Base-by-base conservation (phyloP, 37 sponge, comb jelly and placozoan genomes). In the Crambe crambe region DNA sequence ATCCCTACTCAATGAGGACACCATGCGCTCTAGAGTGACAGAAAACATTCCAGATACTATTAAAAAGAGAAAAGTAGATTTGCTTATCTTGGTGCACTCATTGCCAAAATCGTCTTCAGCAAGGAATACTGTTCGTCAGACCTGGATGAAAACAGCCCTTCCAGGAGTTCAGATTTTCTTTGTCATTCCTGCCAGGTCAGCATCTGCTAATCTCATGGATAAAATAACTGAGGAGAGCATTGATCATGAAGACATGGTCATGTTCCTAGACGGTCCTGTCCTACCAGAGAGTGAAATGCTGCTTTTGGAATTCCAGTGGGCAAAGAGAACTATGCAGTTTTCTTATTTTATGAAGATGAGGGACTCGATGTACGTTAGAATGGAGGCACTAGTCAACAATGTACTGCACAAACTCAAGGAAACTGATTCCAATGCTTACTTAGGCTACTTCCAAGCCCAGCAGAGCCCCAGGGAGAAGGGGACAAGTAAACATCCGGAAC, bases 371-470 rank as follows among this genome's bases (percentile, higher is more conserved):
- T 78, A 78, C 78, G 22, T 78, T 18, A 65, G 67, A 1, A 23
- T 64, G 35, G 15, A 40, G 1, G 20, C 37, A n/a, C 78, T 78
- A 3, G 42, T 42, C 5, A 27, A 40, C 0, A 41, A 78, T 1
- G 31, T 78, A 0, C 3, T 78, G 9, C 29, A 78, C 1, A 38
- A 42, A 37, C 32, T 78, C 1, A 23, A 4, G 15, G 31, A 78
- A 5, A 65, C 9, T 15, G 36, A 78, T 15, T 58, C 63, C 29
- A 71, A 72, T 39, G 20, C 61, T 34, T 81, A 81, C 72, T 66
- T 78, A 67, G 86, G 86, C 0, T 86, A 79, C 58, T 86, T 86
- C 31, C 73, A 66, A 44, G 86, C 74, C 32, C 78, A 73, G 65
- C 37, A 35, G 32, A 42, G 31, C 31, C 70, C 73, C 17, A 68